A percentile compares a stretch with the other conserved stretches of the same genome.
Evolutionary conservation across 2,113 vertebrate genomes (phyloP).

Genomic region (Centropus unirufus): DNA sequence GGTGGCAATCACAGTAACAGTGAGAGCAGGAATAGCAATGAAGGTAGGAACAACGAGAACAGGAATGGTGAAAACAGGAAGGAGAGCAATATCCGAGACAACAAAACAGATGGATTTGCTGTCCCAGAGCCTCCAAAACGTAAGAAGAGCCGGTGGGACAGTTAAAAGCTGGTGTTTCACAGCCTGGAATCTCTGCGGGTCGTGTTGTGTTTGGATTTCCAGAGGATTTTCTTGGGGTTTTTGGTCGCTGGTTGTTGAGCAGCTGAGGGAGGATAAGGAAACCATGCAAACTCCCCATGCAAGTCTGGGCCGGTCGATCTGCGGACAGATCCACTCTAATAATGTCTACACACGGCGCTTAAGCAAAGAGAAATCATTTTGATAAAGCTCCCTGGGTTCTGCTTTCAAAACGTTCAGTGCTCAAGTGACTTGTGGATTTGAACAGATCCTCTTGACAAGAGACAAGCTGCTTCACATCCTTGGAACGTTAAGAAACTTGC

Average conservation of each 20-base stretch:
- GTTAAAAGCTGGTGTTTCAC: constrained; percentile 74
- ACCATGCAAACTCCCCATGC: background rate
- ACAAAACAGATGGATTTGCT: constrained; percentile 89
- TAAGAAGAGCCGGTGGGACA: constrained; percentile 98
- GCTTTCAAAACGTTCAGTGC: constrained; percentile 51
- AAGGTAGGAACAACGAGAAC: constrained; percentile 70
- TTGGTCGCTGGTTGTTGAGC: constrained; percentile 63
- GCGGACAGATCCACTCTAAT: background rate
- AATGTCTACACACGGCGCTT: constrained; percentile 28
- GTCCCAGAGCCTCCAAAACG: constrained; percentile 94
- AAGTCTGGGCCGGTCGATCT: background rate
- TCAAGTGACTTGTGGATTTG: constrained; percentile 44
- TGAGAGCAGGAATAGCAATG: constrained; percentile 66
- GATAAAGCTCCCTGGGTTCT: constrained; percentile 63
- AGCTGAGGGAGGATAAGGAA: constrained; percentile 63
- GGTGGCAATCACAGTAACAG: constrained; percentile 54
- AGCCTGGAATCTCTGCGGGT: constrained; percentile 25
- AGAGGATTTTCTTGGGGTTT: constrained; percentile 63
- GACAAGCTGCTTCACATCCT: constrained; percentile 14
- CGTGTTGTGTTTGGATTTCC: constrained; percentile 58
- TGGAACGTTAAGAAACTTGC: constrained; percentile 20
- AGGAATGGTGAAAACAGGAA: constrained; percentile 71
- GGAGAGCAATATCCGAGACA: constrained; percentile 68
- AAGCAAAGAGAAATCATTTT: constrained; percentile 48
- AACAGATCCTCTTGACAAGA: constrained; percentile 8